Conservation (phyloP, 2,113 vertebrate species). For the Corythornis cristatus region DNA sequence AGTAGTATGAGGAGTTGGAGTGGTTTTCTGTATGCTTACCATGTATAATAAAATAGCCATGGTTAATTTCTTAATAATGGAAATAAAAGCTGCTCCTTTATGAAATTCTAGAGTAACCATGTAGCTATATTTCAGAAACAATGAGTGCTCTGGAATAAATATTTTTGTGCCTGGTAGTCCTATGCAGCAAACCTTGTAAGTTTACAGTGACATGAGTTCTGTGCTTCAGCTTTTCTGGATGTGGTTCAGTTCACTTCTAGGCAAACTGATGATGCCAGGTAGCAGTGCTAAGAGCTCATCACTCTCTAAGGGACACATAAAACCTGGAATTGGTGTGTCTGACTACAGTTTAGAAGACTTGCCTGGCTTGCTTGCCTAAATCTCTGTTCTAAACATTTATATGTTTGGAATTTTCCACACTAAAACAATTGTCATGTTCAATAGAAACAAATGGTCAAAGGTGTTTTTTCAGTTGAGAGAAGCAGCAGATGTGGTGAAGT, state of each 20-base stretch:
- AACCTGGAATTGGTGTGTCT: background rate
- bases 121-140: background rate
- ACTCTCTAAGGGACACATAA: background rate
- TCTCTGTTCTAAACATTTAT: background rate
- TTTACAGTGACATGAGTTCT: background rate
- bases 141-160: background rate
- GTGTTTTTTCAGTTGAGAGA: background rate
- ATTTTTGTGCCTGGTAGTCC: background rate
- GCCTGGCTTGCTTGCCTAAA: background rate
- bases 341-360: background rate
- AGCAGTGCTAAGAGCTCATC: background rate
- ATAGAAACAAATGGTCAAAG: background rate
- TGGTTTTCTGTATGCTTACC: background rate
- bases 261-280: background rate
- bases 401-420: background rate
- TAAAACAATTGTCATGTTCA: background rate
- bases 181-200: background rate
- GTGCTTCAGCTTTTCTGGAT: background rate
- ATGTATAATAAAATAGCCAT: background rate
- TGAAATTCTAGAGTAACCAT: background rate
- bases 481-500: background rate
- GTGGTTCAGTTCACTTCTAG: background rate
- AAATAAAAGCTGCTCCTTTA: background rate
- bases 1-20: background rate
- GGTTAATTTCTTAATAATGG: background rate